Conservation (phyloP, 2,888 invertebrate genomes). For the Mythimna pallens region DNA sequence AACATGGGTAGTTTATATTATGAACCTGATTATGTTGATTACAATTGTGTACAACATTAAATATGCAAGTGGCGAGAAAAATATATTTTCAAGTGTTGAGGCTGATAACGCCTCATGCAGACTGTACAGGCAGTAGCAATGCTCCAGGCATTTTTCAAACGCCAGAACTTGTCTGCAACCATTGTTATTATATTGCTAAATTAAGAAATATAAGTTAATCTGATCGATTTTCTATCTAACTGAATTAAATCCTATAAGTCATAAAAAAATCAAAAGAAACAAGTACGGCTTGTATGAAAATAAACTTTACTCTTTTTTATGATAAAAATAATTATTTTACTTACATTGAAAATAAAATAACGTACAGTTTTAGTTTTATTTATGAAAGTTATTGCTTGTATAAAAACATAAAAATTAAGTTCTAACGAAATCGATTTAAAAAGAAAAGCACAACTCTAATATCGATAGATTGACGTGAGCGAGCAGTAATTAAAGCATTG, state of each 20-base stretch:
- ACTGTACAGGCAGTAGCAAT: not conserved
- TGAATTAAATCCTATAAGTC: constrained; percentile 29
- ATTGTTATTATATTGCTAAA: constrained; percentile 4
- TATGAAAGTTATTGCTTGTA: constrained; percentile 19
- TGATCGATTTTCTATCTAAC: constrained; percentile 47
- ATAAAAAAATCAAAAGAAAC: constrained; percentile 37
- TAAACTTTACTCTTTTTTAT: constrained; percentile 30
- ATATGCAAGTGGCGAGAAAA: constrained; percentile 14
- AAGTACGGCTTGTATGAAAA: constrained; percentile 23
- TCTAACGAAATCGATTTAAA: constrained; percentile 23
- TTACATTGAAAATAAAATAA: constrained; percentile 4
- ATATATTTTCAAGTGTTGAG: not conserved
- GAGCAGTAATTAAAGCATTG: constrained; percentile 31
- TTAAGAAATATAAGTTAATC: constrained; percentile 31
- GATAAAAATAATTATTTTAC: constrained; percentile 14
- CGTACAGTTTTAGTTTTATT: constrained; percentile 6
- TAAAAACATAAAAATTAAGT: constrained; percentile 15
- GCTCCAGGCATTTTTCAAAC: constrained; percentile 18
- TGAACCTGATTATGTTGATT: constrained; percentile 35
- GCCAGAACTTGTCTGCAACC: not conserved
- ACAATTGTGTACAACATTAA: constrained; percentile 25
- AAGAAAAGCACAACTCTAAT: constrained; percentile 22
- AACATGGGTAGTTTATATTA: constrained; percentile 24
- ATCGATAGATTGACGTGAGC: constrained; percentile 39
- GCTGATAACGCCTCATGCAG: not conserved